Base-by-base conservation (phyloP, 2,888 invertebrate species). In the Stenurella melanura region DNA sequence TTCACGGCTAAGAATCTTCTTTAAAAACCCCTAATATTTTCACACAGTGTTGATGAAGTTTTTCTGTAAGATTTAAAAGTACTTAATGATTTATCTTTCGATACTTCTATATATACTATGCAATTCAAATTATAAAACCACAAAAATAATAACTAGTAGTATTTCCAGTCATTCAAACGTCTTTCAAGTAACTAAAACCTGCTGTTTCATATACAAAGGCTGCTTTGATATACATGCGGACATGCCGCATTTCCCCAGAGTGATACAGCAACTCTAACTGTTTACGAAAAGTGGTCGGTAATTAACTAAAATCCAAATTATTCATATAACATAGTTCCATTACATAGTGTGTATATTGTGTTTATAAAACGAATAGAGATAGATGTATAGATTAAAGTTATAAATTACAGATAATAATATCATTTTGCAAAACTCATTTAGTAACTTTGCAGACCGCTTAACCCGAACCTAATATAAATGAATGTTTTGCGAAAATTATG, bases 401-500 rank as follows among this genome's bases (percentile, higher is more conserved):
- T 73, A 76, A 76, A 76, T 76, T 73, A 64, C 50, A 73, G 58
- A 71, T 67, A 74, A 67, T 76, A 70, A 73, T 76, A 78, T 78
- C 73, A 76, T 70, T 70, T 67, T 30, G 57, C 70, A 26, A 60
- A 66, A 69, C 67, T 75, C 71, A 74, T 74, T 76, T 76, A 72
- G 54, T 68, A 78, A 74, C 61, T 76, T 78, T 74, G 69, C 73
- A 74, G 69, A 63, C 61, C 63, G 72, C 71, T 78, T 76, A 76
- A 74, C 76, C 60, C 58, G 61, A 50, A 30, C 74, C 74, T 64
- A 61, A 67, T 66, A 57, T 68, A 58, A 56, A 73, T 61, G 60
- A 73, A 54, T 73, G 26, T 72, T 42, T 66, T 19, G 64, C 18
- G n/a, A 63, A 38, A 66, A 67, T 54, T 54, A 12, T 21, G 54